These are phyloP conservation scores for Anadara kagoshimensis DNA, from an alignment of 1,140 invertebrate genomes.

Conservation along the genomic window DNA sequence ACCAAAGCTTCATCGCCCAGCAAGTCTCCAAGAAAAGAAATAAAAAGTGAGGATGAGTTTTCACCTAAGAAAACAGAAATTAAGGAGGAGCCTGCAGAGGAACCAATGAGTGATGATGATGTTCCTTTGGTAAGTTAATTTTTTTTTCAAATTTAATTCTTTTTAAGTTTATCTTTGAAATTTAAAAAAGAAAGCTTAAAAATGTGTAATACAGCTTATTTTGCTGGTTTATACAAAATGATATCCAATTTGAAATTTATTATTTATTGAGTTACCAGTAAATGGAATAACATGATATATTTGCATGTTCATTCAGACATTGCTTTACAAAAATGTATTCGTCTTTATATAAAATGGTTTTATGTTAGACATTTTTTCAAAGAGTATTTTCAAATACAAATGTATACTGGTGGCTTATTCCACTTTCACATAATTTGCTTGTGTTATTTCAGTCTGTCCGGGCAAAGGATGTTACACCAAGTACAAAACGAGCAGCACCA, in stretches of 20 bases:
- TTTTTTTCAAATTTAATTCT: slow-evolving; percentile 12
- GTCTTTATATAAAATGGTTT: too few species aligned
- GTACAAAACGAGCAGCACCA: slow-evolving; percentile 38
- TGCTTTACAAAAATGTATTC: too few species aligned
- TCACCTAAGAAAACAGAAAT: slow-evolving; percentile 12
- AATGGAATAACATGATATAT: too few species aligned
- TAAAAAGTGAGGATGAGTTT: slow-evolving; percentile 6
- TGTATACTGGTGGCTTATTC: too few species aligned
- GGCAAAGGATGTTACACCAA: slow-evolving; percentile 25
- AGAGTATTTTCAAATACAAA: too few species aligned
- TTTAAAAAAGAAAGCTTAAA: too few species aligned
- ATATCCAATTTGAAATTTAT: too few species aligned
- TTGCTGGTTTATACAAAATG: too few species aligned
- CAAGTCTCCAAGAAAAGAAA: slow-evolving; percentile 9
- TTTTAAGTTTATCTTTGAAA: slow-evolving; percentile 1
- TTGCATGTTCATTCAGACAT: too few species aligned
- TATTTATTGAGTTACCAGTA: too few species aligned
- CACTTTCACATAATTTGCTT: neutral
- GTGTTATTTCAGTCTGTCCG: slow-evolving; percentile 49
- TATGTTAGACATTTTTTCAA: too few species aligned
- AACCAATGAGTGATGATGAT: slow-evolving; percentile 81
- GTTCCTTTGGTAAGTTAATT: slow-evolving; percentile 81
- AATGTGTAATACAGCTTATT: too few species aligned
- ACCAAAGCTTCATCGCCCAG: slow-evolving; percentile 14
- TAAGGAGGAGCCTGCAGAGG: slow-evolving; percentile 58